Evolutionary conservation across 2,888 invertebrate genomes (phyloP).

Genomic region (Lasioglossum malachurum): DNA sequence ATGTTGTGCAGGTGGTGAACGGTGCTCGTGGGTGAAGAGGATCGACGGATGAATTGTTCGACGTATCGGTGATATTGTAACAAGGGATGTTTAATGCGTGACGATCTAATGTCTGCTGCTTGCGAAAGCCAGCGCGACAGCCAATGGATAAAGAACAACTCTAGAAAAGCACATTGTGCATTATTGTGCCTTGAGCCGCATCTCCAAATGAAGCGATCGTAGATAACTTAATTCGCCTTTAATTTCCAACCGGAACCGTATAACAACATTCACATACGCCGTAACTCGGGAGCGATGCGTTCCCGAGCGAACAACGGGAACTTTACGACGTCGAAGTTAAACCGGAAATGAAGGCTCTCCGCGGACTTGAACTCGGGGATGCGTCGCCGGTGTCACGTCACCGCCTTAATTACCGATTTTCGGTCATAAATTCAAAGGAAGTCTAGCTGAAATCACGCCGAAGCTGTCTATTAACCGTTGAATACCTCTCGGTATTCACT

Average conservation of each 20-base stretch:
- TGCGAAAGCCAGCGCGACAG: background rate
- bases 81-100: background rate
- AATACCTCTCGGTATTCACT: constrained; percentile 49
- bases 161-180: background rate
- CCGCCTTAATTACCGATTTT: constrained; percentile 27
- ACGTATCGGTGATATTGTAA: background rate
- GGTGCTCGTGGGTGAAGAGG: background rate
- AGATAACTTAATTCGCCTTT: too few relatives aligned
- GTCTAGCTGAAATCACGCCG: constrained; percentile 45
- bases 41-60: background rate
- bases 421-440: constrained; percentile 35
- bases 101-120: background rate
- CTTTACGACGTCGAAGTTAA: constrained; percentile 12
- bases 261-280: background rate
- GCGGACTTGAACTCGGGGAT: background rate
- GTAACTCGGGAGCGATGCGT: background rate
- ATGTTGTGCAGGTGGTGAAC: background rate
- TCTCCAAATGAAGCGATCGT: background rate
- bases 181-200: background rate
- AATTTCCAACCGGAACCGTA: background rate
- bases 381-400: background rate
- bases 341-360: constrained; percentile 15
- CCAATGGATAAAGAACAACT: background rate
- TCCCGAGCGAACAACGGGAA: constrained; percentile 5
- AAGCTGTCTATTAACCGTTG: constrained; percentile 52